phyloP scores from a whole-genome alignment of 2,797 vertebrate genomes.

The Jordanella pulchra region DNA sequence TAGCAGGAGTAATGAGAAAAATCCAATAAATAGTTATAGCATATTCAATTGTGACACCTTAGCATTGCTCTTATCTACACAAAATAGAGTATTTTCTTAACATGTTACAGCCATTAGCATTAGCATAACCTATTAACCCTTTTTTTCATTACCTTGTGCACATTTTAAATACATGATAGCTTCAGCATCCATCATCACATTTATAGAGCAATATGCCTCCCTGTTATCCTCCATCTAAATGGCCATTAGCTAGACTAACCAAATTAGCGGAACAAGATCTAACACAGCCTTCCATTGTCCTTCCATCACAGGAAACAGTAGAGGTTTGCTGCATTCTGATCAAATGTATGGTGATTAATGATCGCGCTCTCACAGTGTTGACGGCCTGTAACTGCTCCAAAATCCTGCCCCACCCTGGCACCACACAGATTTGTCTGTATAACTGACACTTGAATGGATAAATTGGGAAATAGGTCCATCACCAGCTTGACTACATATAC shows the following conservation, averaged over 20 bases:
- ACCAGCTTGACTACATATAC: slow-evolving; percentile 63
- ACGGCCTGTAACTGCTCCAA: slow-evolving; percentile 68
- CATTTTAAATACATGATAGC: slow-evolving; percentile 75
- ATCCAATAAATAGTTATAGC: slow-evolving; percentile 20
- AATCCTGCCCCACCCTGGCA: slow-evolving; percentile 72
- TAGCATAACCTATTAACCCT: slow-evolving; percentile 25
- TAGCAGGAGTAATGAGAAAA: background rate
- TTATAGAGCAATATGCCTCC: slow-evolving; percentile 75
- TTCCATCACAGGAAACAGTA: slow-evolving; percentile 82
- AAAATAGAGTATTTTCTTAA: slow-evolving; percentile 22
- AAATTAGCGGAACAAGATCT: slow-evolving; percentile 82
- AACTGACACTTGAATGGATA: slow-evolving; percentile 76
- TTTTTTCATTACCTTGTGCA: slow-evolving; percentile 34
- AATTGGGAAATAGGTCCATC: slow-evolving; percentile 77
- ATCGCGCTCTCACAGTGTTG: slow-evolving; percentile 72
- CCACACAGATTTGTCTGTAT: slow-evolving; percentile 69
- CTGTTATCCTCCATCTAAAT: slow-evolving; percentile 82
- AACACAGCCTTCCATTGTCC: slow-evolving; percentile 77
- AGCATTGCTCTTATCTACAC: background rate
- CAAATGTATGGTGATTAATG: slow-evolving; percentile 92
- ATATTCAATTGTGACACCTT: background rate
- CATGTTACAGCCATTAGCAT: slow-evolving; percentile 27
- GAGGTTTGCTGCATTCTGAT: slow-evolving; percentile 87
- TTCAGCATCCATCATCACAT: slow-evolving; percentile 77
- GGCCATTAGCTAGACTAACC: slow-evolving; percentile 82